Percentiles rank a stretch among this genome's conserved stretches.
Conservation (phyloP, 2,797 vertebrate species). For the Sparus aurata region DNA sequence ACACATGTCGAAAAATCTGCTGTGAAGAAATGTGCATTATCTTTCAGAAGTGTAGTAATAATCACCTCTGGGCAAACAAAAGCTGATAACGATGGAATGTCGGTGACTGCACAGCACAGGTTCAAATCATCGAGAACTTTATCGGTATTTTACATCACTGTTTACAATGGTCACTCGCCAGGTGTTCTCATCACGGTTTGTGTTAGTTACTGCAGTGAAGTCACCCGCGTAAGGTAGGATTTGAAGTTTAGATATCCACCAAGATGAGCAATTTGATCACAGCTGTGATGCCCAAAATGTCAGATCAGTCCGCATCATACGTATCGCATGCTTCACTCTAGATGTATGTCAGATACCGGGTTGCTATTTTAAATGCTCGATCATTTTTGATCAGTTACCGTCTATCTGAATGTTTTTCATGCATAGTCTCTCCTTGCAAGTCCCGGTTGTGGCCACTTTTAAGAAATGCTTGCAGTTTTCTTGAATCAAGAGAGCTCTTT, state of each 20-base stretch:
- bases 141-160: background rate
- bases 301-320: background rate
- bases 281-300: background rate
- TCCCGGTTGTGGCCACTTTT: background rate
- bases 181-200: background rate
- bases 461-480: conserved; percentile 11
- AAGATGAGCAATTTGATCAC: background rate
- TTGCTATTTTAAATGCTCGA: background rate
- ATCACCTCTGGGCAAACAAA: background rate
- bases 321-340: background rate
- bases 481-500: conserved; percentile 17
- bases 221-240: background rate
- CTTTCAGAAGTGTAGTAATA: background rate
- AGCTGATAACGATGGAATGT: background rate
- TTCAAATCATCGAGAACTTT: background rate
- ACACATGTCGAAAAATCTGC: conserved; percentile 7
- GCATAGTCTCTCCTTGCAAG: background rate
- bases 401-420: background rate
- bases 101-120: background rate
- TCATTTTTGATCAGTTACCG: background rate
- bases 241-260: background rate
- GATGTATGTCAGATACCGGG: background rate
- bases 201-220: background rate
- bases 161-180: background rate
- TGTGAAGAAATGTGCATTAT: background rate